Base-by-base conservation (phyloP, 1,140 invertebrate genomes). In the Hydropsyche tenuis region DNA sequence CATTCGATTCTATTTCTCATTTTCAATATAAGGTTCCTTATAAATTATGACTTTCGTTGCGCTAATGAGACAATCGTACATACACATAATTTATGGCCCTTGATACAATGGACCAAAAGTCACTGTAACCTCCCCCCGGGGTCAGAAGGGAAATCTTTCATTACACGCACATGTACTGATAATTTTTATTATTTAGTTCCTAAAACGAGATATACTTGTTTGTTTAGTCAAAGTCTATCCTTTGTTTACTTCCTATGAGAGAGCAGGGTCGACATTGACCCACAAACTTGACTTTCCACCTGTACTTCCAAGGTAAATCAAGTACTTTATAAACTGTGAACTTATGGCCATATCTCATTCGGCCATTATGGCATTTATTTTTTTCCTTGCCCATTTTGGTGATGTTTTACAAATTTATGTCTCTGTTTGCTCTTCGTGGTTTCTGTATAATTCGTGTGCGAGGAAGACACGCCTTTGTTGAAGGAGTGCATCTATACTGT, bases 11-110 rank as follows among this genome's bases (percentile, higher is more conserved):
- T 60, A 60, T 60, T 60, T 60, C 22, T 60, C 22, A 60, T 22
- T 60, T 60, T 60, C 22, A 60, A 60, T 60, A 25, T 18, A 60
- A 20, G 56, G 56, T 60, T 60, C 20, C 4, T 22, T 22, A 60
- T 60, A 60, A 60, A 60, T 60, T 60, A 60, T 20, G 23, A 23
- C 56, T 60, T 60, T 60, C 56, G 23, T 60, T 60, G 22, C 56
- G 56, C 56, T 60, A 60, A 60, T 60, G 56, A 60, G 56, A 60
- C 30, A 37, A 37, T 37, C 30, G 30, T 37, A 37, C 56, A 23
- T 20, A 12, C n/a, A 3, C 1, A 60, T 60, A 22, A 60, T 60
- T 60, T 60, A 60, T n/a, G 56, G 23, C 56, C 25, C 12, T 14
- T 14, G 16, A 53, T 60, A 53, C 48, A 53, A 53, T 53, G 48